Evolutionary conservation across 2,113 vertebrate species (phyloP).

Genomic region (Mola mola): DNA sequence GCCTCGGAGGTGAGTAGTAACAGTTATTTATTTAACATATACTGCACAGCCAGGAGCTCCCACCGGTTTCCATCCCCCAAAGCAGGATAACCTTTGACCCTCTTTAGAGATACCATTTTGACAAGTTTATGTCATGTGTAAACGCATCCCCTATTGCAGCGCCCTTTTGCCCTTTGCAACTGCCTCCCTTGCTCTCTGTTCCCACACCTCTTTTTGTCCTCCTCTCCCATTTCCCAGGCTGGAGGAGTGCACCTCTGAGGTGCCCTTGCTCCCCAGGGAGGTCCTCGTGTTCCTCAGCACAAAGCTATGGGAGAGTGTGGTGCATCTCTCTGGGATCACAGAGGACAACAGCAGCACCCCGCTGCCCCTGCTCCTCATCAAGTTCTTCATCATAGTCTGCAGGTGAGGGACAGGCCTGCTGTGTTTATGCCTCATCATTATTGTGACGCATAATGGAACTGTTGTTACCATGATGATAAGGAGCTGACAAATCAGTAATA

Average conservation of each 20-base stretch:
- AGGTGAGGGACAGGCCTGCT: constrained; percentile 76
- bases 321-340: constrained; percentile 67
- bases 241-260: constrained; percentile 86
- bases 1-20: constrained; percentile 86
- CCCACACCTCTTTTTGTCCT: not conserved
- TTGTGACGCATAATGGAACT: too few relatives aligned
- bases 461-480: not conserved
- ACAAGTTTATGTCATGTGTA: constrained; percentile 37
- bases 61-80: constrained; percentile 10
- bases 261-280: constrained; percentile 87
- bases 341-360: constrained; percentile 69
- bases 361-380: constrained; percentile 89
- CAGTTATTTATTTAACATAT: constrained; percentile 14
- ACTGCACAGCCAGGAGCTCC: constrained; percentile 1
- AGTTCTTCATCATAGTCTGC: constrained; percentile 94
- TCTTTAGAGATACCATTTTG: constrained; percentile 24
- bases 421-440: not conserved
- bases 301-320: constrained; percentile 80
- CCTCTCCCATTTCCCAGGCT: constrained; percentile 72
- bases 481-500: too few relatives aligned
- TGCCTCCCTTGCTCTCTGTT: constrained; percentile 4
- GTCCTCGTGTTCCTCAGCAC: constrained; percentile 86
- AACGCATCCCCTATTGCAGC: constrained; percentile 1
- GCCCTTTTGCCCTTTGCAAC: constrained; percentile 7
- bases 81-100: constrained; percentile 22